phyloP scores from a whole-genome alignment of 2,113 vertebrate species.

The Austrofundulus limnaeus region DNA sequence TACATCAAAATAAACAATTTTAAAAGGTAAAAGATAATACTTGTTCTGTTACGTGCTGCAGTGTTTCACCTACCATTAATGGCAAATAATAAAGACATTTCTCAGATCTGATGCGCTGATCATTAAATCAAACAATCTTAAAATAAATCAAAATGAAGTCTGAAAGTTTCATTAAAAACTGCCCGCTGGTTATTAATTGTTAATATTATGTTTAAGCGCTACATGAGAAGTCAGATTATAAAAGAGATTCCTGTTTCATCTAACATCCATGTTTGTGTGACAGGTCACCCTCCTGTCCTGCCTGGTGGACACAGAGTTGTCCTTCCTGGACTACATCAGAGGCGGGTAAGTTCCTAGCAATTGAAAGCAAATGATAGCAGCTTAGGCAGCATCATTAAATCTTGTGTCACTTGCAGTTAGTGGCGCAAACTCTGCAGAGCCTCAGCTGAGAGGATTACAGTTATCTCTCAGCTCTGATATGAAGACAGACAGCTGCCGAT shows the following conservation, averaged over 20 bases:
- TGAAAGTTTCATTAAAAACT: too few relatives aligned
- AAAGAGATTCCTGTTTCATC: not conserved
- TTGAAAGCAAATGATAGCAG: not conserved
- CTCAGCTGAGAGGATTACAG: slow-evolving; percentile 25
- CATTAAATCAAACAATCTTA: too few relatives aligned
- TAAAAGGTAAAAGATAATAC: too few relatives aligned
- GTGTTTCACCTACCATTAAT: too few relatives aligned
- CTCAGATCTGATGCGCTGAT: too few relatives aligned
- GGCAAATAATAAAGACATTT: too few relatives aligned
- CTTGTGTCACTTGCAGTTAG: slow-evolving; percentile 5
- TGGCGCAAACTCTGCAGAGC: not conserved
- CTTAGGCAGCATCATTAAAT: slow-evolving; percentile 6
- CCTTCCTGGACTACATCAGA: slow-evolving; percentile 98
- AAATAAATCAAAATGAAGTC: too few relatives aligned
- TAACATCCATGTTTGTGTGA: slow-evolving; percentile 2
- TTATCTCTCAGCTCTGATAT: slow-evolving; percentile 36
- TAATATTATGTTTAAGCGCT: too few relatives aligned
- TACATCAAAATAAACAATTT: too few relatives aligned
- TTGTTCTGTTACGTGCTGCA: too few relatives aligned
- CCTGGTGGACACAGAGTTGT: slow-evolving; percentile 95
- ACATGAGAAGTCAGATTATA: too few relatives aligned
- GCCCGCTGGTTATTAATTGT: too few relatives aligned
- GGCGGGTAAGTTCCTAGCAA: slow-evolving; percentile 87
- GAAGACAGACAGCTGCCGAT: slow-evolving; percentile 47
- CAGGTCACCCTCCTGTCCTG: slow-evolving; percentile 98